These are phyloP conservation scores for Sclerodermus sp. DNA, from an alignment of 2,888 invertebrate genomes.

Conservation along the genomic window DNA sequence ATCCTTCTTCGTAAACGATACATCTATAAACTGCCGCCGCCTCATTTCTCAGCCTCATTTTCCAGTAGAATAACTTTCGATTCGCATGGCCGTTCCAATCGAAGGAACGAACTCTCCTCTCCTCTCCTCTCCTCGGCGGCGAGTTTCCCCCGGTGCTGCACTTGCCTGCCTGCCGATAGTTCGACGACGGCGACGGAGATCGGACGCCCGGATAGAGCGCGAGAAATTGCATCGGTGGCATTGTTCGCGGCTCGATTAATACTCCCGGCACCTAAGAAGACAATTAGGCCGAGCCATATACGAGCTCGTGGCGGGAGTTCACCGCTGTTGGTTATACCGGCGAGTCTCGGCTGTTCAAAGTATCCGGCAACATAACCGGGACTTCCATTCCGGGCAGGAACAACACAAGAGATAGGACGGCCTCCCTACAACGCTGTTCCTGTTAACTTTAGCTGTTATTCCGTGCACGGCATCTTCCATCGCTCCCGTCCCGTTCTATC, in stretches of 20 bases:
- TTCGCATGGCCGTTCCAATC: too few relatives aligned
- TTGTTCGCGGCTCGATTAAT: conserved; percentile 26
- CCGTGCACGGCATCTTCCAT: conserved; percentile 17
- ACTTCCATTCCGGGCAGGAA: conserved; percentile 32
- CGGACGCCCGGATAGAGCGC: too few relatives aligned
- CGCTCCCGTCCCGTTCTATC: conserved; percentile 38
- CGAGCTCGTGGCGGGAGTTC: conserved; percentile 45
- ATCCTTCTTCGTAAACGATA: too few relatives aligned
- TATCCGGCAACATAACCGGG: conserved; percentile 36
- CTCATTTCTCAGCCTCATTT: too few relatives aligned
- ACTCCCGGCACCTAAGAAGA: conserved; percentile 43
- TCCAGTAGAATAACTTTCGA: too few relatives aligned
- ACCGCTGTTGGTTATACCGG: conserved; percentile 35
- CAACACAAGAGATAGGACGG: conserved; percentile 24
- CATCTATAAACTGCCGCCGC: too few relatives aligned
- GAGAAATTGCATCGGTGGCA: not conserved
- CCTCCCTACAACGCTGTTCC: conserved; percentile 46
- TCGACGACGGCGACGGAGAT: too few relatives aligned
- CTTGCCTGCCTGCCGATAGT: too few relatives aligned
- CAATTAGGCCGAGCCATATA: conserved; percentile 53
- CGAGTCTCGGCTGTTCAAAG: conserved; percentile 9
- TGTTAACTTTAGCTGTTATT: conserved; percentile 43
- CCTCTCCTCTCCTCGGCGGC: too few relatives aligned
- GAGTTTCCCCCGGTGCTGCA: too few relatives aligned
- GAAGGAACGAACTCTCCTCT: too few relatives aligned